Evolutionary conservation across 2,797 vertebrate species (phyloP).

Genomic region (Acanthiza pusilla): DNA sequence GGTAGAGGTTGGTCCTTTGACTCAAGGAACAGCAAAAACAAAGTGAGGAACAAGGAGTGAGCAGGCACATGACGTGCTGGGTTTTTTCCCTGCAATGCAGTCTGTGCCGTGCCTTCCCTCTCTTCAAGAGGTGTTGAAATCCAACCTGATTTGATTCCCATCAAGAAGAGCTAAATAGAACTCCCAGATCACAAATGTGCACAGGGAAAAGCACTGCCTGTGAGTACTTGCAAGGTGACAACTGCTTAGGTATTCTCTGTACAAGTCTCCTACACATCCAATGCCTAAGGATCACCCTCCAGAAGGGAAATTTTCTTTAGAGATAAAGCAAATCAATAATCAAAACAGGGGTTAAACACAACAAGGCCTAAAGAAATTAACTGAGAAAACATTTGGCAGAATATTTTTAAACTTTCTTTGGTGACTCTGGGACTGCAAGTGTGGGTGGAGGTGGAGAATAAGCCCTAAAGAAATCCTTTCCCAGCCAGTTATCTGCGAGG

Average conservation of each 20-base stretch:
- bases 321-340: not conserved
- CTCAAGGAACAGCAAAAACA: not conserved
- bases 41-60: not conserved
- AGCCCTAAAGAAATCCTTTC: conserved; percentile 17
- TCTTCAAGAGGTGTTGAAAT: conserved; percentile 6
- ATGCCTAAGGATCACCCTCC: not conserved
- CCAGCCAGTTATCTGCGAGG: conserved; percentile 3
- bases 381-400: conserved; percentile 54
- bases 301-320: not conserved
- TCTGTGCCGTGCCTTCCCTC: not conserved
- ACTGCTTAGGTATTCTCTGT: not conserved
- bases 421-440: conserved; percentile 55
- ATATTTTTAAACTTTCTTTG: conserved; percentile 60
- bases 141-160: not conserved
- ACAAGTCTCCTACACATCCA: not conserved
- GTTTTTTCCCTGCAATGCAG: conserved; percentile 7
- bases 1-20: not conserved
- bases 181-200: not conserved
- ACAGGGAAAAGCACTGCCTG: not conserved
- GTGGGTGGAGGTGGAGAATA: conserved; percentile 31
- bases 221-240: not conserved
- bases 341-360: not conserved
- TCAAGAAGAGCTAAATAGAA: conserved; percentile 5
- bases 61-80: not conserved
- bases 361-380: conserved; percentile 25